Base-by-base conservation (phyloP, 2,888 invertebrate species). In the Trilocha varians region DNA sequence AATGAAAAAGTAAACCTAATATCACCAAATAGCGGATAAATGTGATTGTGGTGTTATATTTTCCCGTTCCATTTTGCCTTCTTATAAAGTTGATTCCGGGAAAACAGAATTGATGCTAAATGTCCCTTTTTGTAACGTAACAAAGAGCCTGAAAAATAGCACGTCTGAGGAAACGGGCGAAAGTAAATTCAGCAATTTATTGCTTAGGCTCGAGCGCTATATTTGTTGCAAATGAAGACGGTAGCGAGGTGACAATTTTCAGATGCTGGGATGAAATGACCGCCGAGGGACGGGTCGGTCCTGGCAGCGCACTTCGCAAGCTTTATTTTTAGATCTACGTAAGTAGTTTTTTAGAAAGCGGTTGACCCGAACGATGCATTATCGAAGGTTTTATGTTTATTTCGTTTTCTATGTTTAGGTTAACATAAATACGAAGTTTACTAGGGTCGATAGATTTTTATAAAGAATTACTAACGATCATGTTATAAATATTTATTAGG, bases 191-290 rank as follows among this genome's bases (percentile, higher is more conserved):
- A 73, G 69, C 72, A 77, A 79, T 82, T 82, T 82, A 82, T 79
- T 71, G 76, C 70, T 59, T 58, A 66, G 72, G 62, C 70, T 62
- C 62, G 56, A 68, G 71, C 57, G 71, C 70, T 78, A 77, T 78
- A 78, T 82, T 80, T 83, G 80, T 78, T 78, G 79, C 79, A 82
- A 83, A 83, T 83, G 82, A 83, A 83, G 79, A 77, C 74, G 69
- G 64, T 61, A 61, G 67, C 55, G 72, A 79, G 80, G 82, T 83
- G 82, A 82, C 82, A 80, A 82, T 79, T 78, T 78, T 77, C 71
- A 70, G 72, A 64, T 68, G 68, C 58, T 64, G 73, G 66, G 64
- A 52, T 62, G 56, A 53, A 83, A 80, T 78, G 75, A 74, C 73
- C 72, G 73, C 52, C 74, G 40, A 45, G 82, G 77, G 82, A 76